Percentiles rank a stretch among this genome's conserved stretches.
These are phyloP conservation scores for Cryptomyrus ogoouensis DNA, from an alignment of 2,113 vertebrate genomes.

Conservation along the genomic window DNA sequence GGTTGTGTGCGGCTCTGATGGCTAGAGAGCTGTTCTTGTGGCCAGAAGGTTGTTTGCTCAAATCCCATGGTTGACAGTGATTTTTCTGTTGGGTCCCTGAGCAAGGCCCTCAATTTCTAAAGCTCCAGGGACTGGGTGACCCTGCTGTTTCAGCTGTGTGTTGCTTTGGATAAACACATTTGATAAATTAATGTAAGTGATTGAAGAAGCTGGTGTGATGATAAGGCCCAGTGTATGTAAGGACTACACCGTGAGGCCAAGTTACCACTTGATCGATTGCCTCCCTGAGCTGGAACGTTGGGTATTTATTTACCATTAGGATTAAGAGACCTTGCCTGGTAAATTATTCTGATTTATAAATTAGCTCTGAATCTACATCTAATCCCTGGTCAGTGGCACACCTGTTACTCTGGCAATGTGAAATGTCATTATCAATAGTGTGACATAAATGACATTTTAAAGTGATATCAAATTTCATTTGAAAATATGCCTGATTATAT, in stretches of 20 bases:
- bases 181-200: not conserved
- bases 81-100: not conserved
- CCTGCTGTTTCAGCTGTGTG: not conserved
- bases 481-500: not conserved
- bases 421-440: not conserved
- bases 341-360: not conserved
- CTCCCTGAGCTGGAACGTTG: not conserved
- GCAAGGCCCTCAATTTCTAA: not conserved
- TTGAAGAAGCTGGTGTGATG: not conserved
- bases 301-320: not conserved
- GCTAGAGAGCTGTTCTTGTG: not conserved
- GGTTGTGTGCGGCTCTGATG: not conserved
- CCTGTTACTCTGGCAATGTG: not conserved
- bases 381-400: not conserved
- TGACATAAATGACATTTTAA: not conserved
- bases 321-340: not conserved
- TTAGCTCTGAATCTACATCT: not conserved
- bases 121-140: not conserved
- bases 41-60: not conserved
- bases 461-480: not conserved
- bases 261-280: not conserved
- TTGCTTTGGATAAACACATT: not conserved
- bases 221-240: not conserved
- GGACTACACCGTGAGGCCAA: not conserved
- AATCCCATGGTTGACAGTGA: not conserved